phyloP scores from a whole-genome alignment of 2,797 vertebrate genomes.

The Dromococcyx pavoninus region DNA sequence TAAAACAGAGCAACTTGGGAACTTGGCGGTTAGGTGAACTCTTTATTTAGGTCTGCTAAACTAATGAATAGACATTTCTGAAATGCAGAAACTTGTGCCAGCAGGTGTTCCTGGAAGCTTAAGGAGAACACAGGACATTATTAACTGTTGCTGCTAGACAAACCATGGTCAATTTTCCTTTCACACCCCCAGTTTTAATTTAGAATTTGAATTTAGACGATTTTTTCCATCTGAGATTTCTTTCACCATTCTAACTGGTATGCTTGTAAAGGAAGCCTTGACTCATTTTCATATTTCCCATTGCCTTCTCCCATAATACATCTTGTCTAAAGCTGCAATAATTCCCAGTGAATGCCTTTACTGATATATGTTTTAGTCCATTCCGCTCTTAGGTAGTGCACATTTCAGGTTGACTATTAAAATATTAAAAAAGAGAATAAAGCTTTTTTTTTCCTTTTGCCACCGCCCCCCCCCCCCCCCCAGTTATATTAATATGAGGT shows the following conservation, averaged over 20 bases:
- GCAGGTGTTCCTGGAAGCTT: background rate
- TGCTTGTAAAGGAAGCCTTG: background rate
- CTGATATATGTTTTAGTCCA: background rate
- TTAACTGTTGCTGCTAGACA: background rate
- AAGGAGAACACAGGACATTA: background rate
- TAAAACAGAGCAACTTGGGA: background rate
- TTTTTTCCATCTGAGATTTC: background rate
- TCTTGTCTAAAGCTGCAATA: background rate
- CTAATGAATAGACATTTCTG: background rate
- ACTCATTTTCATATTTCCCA: background rate
- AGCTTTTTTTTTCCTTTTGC: accelerated
- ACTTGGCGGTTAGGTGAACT: background rate
- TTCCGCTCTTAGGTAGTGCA: background rate
- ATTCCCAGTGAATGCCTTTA: background rate
- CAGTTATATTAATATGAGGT: background rate
- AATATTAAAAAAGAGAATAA: background rate
- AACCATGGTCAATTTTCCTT: background rate
- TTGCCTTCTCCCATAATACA: background rate
- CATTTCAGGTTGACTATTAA: background rate
- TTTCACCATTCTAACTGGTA: background rate
- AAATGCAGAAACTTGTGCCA: background rate
- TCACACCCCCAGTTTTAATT: background rate
- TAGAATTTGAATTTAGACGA: background rate
- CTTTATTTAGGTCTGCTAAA: background rate
- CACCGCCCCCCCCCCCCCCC: no score